phyloP scores from a whole-genome alignment of 2,888 invertebrate species.

The Melieria omissa region DNA sequence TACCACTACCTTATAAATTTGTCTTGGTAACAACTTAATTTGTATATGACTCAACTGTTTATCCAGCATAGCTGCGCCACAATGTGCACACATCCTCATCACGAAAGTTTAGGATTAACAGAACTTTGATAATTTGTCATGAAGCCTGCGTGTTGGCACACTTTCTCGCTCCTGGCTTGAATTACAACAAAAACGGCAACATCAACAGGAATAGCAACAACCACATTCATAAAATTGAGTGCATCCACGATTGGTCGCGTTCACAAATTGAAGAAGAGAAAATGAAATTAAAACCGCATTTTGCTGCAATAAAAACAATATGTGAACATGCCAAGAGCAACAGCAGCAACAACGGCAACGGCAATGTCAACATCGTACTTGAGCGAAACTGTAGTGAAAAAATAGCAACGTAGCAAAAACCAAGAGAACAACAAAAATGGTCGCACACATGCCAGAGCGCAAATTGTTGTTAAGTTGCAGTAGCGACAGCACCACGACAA shows the following conservation, averaged over 20 bases:
- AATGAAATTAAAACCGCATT: too few species aligned
- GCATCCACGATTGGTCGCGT: too few species aligned
- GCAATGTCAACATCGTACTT: constrained; percentile 10
- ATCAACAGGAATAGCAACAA: constrained; percentile 24
- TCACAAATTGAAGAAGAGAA: too few species aligned
- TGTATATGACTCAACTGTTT: too few species aligned
- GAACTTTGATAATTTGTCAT: constrained; percentile 64
- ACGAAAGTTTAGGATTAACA: constrained; percentile 46
- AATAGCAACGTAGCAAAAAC: constrained; percentile 24
- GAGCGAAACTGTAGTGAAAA: neutral
- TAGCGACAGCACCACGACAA: constrained; percentile 27
- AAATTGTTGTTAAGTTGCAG: constrained; percentile 50
- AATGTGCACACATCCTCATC: too few species aligned
- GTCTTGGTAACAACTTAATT: too few species aligned
- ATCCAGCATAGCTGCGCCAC: too few species aligned
- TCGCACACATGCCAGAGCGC: constrained; percentile 54
- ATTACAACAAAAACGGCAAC: neutral
- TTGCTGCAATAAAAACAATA: constrained; percentile 10
- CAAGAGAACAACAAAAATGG: constrained; percentile 54
- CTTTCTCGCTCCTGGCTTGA: constrained; percentile 60
- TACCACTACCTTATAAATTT: too few species aligned
- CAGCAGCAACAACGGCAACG: too few species aligned
- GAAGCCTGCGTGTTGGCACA: constrained; percentile 62
- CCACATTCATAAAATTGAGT: constrained; percentile 11
- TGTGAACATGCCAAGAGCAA: neutral